These are phyloP conservation scores for Xanthorhoe spadicearia DNA, from an alignment of 2,888 invertebrate species.

Conservation along the genomic window DNA sequence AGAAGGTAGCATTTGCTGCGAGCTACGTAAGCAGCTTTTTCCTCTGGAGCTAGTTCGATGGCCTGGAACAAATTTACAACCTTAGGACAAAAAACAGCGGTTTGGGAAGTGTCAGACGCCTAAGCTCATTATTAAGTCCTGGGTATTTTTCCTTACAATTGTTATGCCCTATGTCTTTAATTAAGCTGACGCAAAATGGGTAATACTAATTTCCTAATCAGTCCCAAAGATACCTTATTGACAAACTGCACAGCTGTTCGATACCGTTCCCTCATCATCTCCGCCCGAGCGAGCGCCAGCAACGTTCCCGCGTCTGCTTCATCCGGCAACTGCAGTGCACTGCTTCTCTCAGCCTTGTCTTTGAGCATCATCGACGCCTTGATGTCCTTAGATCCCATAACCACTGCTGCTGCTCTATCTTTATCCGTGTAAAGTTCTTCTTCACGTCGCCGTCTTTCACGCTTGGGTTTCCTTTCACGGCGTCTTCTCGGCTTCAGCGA, in stretches of 20 bases:
- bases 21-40: conserved; percentile 94
- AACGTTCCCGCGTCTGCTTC: conserved; percentile 92
- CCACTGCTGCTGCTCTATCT: conserved; percentile 95
- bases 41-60: conserved; percentile 92
- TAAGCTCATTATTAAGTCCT: no score
- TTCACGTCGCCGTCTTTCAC: conserved; percentile 70
- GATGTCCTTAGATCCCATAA: conserved; percentile 94
- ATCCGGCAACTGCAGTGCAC: conserved; percentile 89
- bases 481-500: conserved; percentile 68
- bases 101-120: not conserved
- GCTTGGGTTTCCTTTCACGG: conserved; percentile 68
- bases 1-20: conserved; percentile 95
- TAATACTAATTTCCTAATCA: not conserved
- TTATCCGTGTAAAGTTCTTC: conserved; percentile 96
- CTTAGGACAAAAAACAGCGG: not conserved
- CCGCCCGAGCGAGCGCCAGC: conserved; percentile 90
- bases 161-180: no score
- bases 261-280: conserved; percentile 90
- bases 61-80: conserved; percentile 86
- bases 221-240: conserved; percentile 86
- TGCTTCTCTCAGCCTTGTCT: conserved; percentile 90
- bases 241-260: conserved; percentile 90
- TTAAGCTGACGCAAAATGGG: no score
- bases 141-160: no score
- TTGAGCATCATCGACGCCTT: conserved; percentile 93